These are phyloP conservation scores for Phengaris alcon DNA, from an alignment of 2,888 invertebrate species.

Conservation along the genomic window DNA sequence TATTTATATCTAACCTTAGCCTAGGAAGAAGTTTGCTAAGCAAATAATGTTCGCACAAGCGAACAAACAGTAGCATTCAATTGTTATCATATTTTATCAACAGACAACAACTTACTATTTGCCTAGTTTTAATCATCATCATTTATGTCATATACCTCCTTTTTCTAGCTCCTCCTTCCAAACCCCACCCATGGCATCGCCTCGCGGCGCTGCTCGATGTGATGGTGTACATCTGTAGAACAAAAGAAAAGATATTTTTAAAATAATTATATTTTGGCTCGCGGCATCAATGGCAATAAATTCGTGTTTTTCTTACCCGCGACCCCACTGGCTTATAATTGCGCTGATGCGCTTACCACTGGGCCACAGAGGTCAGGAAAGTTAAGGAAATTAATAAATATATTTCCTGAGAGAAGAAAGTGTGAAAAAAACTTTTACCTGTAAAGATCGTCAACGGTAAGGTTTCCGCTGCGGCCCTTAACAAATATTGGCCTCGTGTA, in stretches of 20 bases:
- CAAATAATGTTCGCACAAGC: neutral
- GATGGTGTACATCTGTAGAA: slow-evolving; percentile 59
- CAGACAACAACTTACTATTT: neutral
- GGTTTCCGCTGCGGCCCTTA: slow-evolving; percentile 68
- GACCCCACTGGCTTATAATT: too few relatives aligned
- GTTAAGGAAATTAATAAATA: neutral
- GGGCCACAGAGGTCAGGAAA: too few relatives aligned
- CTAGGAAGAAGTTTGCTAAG: neutral
- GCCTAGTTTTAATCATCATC: neutral
- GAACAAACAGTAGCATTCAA: slow-evolving; percentile 3
- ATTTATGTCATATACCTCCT: slow-evolving; percentile 45
- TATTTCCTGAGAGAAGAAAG: neutral
- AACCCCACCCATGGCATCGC: slow-evolving; percentile 55
- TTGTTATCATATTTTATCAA: slow-evolving; percentile 3
- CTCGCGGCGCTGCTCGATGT: slow-evolving; percentile 61
- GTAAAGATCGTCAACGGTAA: slow-evolving; percentile 71
- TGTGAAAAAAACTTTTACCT: slow-evolving; percentile 48
- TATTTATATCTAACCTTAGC: neutral
- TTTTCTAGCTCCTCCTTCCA: slow-evolving; percentile 59
- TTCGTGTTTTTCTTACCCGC: too few relatives aligned
- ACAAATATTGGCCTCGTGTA: slow-evolving; percentile 62
- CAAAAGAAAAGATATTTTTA: too few relatives aligned
- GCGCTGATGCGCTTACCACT: too few relatives aligned
- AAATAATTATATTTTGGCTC: too few relatives aligned
- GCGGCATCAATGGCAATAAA: too few relatives aligned